A percentile compares a stretch with the other conserved stretches of the same genome.
Evolutionary conservation across 2,113 vertebrate species (phyloP).

Genomic region (Emydocephalus ijimae): DNA sequence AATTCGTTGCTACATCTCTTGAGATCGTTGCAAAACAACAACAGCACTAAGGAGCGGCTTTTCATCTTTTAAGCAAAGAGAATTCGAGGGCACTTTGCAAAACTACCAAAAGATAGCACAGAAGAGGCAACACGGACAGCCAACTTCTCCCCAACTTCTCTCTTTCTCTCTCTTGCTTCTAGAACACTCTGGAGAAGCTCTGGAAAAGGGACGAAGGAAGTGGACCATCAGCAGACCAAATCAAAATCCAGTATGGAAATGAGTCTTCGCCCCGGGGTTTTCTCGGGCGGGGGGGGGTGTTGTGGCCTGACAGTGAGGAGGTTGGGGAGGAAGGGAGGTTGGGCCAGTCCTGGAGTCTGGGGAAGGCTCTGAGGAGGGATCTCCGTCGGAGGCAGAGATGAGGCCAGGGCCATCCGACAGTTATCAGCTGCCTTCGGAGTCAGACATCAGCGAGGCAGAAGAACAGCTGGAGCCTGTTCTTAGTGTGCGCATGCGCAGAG

Average conservation of each 20-base stretch:
- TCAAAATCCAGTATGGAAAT: conserved; percentile 29
- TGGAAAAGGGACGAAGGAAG: not conserved
- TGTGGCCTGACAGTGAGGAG: no score
- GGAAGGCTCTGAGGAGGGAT: no score
- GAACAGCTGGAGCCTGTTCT: no score
- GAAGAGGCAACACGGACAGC: not conserved
- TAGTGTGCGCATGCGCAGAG: no score
- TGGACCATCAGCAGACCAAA: not conserved
- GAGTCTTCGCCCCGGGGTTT: accelerated
- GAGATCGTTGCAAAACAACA: not conserved
- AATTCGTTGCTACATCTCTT: not conserved
- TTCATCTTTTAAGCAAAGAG: not conserved
- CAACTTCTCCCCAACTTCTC: not conserved
- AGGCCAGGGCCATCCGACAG: no score
- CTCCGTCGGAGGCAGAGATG: no score
- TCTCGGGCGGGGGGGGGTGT: no score
- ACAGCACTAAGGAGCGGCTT: no score
- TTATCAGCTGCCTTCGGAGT: no score
- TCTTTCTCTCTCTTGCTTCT: not conserved
- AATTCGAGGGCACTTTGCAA: not conserved
- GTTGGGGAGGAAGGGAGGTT: no score
- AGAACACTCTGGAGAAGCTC: not conserved
- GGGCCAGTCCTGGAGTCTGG: no score
- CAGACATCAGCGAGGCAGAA: no score
- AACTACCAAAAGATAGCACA: not conserved